Evolutionary conservation across 2,113 vertebrate genomes (phyloP).

Genomic region (Cynocephalus volans): DNA sequence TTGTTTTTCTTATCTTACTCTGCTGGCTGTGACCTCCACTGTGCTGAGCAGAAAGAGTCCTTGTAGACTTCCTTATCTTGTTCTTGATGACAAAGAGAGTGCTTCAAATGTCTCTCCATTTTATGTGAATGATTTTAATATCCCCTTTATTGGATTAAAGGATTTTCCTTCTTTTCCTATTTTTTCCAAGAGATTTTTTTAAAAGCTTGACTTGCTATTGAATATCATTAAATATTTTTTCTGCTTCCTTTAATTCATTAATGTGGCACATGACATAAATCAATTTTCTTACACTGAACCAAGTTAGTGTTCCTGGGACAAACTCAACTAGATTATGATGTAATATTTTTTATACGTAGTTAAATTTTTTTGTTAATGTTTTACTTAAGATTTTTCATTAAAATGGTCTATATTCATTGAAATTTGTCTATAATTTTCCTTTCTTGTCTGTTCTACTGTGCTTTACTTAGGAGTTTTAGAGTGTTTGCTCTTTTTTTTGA

Average conservation of each 20-base stretch:
- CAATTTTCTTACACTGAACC: background rate
- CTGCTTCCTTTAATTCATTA: slow-evolving; percentile 22
- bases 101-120: background rate
- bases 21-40: background rate
- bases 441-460: background rate
- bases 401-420: background rate
- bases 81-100: background rate
- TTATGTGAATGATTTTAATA: background rate
- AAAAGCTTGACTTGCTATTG: background rate
- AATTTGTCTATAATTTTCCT: background rate
- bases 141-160: background rate
- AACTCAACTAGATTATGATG: background rate
- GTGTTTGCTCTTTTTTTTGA: background rate
- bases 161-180: background rate
- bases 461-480: background rate
- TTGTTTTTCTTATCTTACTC: slow-evolving; percentile 25
- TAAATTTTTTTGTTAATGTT: background rate
- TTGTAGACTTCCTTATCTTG: background rate
- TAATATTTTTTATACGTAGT: background rate
- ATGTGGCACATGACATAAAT: background rate
- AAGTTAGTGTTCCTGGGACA: background rate
- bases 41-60: background rate
- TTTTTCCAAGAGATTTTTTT: slow-evolving; percentile 17
- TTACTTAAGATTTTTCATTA: background rate
- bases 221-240: background rate